Conservation (phyloP, 2,113 vertebrate genomes). For the Panthera leo region DNA sequence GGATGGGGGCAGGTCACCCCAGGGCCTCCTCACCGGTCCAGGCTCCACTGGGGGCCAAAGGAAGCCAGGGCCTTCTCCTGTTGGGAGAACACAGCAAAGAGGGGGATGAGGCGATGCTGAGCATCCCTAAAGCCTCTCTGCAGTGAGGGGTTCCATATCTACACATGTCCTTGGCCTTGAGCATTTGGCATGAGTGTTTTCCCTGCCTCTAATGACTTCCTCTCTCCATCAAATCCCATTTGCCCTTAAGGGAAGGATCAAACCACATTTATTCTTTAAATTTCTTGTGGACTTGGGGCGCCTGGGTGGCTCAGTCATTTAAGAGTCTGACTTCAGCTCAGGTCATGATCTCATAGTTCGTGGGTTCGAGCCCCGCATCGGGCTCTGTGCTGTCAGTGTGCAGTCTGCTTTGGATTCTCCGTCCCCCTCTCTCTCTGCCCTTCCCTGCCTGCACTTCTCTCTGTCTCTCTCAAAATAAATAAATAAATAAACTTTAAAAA, state of each 20-base stretch:
- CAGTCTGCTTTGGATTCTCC: too few species aligned
- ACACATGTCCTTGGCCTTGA: background rate
- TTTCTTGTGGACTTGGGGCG: background rate
- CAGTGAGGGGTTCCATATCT: background rate
- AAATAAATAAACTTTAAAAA: too few species aligned
- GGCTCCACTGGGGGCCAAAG: slow-evolving; percentile 76
- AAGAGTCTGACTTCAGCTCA: too few species aligned
- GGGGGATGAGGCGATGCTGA: background rate
- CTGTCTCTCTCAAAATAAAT: too few species aligned
- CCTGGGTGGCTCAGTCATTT: too few species aligned
- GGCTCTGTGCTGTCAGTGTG: too few species aligned
- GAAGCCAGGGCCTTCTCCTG: slow-evolving; percentile 81
- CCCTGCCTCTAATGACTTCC: background rate
- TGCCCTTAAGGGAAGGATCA: slow-evolving; percentile 2
- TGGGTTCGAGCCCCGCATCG: too few species aligned
- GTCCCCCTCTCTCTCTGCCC: too few species aligned
- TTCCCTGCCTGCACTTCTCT: too few species aligned
- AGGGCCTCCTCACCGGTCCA: slow-evolving; percentile 78
- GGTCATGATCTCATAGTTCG: too few species aligned
- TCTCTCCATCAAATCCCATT: background rate
- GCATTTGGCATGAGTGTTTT: background rate
- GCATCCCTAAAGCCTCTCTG: background rate
- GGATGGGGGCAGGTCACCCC: background rate
- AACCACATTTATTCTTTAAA: background rate
- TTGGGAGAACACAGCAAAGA: background rate